Percentiles rank a stretch among this genome's conserved stretches.
Conservation (phyloP, 1,140 invertebrate genomes). For the Drosophila cardini region DNA sequence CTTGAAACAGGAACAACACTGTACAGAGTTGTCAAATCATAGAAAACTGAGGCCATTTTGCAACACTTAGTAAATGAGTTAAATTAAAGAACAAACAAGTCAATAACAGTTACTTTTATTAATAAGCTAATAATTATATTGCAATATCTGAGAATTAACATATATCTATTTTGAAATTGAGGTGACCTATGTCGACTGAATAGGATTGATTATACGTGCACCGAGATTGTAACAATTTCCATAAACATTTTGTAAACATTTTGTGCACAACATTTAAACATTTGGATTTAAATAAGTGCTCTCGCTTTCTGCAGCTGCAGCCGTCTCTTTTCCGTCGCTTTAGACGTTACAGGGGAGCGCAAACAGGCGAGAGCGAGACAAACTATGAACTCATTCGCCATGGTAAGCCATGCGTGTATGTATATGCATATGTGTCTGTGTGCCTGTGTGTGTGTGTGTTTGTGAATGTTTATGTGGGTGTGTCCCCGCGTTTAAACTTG, state of each 20-base stretch:
- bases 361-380: constrained; percentile 47
- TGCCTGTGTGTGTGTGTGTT: too few relatives aligned
- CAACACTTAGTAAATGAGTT: too few relatives aligned
- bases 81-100: too few relatives aligned
- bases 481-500: constrained; percentile 52
- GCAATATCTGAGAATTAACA: not conserved
- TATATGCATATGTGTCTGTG: too few relatives aligned
- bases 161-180: not conserved
- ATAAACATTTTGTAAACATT: constrained; percentile 41
- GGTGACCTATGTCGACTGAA: constrained; percentile 10
- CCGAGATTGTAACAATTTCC: constrained; percentile 23
- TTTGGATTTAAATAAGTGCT: constrained; percentile 26
- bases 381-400: constrained; percentile 16
- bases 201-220: constrained; percentile 4
- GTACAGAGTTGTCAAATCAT: too few relatives aligned
- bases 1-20: too few relatives aligned
- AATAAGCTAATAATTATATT: not conserved
- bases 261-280: constrained; percentile 9
- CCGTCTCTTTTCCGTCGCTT: not conserved
- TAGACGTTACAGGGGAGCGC: not conserved
- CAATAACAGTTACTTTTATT: too few relatives aligned
- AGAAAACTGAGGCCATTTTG: too few relatives aligned
- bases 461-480: constrained; percentile 30
- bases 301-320: constrained; percentile 20
- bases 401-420: constrained; percentile 7